Evolutionary conservation across 1,140 invertebrate species (phyloP).

Genomic region (Pantala flavescens): DNA sequence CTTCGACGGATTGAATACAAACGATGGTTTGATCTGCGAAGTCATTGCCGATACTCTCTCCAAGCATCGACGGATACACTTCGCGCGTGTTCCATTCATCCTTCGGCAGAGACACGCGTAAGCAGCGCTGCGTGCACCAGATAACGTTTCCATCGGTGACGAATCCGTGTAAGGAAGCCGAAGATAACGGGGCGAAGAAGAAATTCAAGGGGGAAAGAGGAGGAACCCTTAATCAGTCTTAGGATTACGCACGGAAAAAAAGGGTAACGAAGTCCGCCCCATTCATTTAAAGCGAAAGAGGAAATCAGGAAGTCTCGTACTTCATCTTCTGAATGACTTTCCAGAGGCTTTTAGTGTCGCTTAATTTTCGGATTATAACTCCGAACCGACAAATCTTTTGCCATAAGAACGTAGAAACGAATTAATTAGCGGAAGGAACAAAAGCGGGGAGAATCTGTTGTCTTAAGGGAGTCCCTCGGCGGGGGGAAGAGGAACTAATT

Average conservation of each 20-base stretch:
- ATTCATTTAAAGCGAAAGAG: background rate
- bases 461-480: background rate
- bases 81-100: too few relatives aligned
- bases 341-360: background rate
- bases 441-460: background rate
- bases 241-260: background rate
- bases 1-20: too few relatives aligned
- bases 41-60: too few relatives aligned
- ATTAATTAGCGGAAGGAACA: slow-evolving; percentile 9
- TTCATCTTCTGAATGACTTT: too few relatives aligned
- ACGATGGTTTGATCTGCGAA: too few relatives aligned
- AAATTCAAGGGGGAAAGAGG: background rate
- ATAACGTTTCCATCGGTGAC: too few relatives aligned
- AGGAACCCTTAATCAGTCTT: background rate
- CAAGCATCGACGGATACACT: too few relatives aligned
- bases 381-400: slow-evolving; percentile 1
- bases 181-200: background rate
- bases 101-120: too few relatives aligned
- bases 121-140: too few relatives aligned
- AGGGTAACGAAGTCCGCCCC: background rate
- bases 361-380: slow-evolving; percentile 10
- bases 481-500: background rate
- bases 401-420: slow-evolving; percentile 1
- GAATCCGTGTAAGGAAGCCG: too few relatives aligned
- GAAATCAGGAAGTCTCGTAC: too few relatives aligned